Evolutionary conservation across 2,797 vertebrate genomes (phyloP).

Genomic region (Enteromius paludinosus): DNA sequence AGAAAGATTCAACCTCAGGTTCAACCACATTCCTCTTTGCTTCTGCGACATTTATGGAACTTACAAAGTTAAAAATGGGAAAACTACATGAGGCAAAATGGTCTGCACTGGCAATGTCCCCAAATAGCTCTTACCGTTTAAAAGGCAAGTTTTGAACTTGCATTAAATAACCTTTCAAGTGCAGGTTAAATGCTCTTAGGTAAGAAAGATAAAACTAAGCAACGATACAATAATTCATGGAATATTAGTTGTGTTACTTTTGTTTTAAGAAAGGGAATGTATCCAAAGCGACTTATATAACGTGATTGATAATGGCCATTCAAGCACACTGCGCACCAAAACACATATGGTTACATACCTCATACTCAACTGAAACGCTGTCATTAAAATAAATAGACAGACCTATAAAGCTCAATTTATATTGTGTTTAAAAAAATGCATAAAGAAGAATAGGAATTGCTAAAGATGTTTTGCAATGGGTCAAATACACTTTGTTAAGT

Average conservation of each 20-base stretch:
- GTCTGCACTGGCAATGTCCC: neutral
- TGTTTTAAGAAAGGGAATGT: neutral
- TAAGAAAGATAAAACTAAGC: neutral
- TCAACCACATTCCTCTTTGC: constrained; percentile 74
- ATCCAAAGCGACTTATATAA: neutral
- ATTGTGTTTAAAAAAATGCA: neutral
- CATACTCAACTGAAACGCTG: neutral
- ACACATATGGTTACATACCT: neutral
- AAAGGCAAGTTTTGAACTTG: neutral
- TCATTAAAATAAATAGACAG: neutral
- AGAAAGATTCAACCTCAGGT: constrained; percentile 69
- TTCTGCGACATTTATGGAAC: constrained; percentile 45
- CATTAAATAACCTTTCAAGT: neutral
- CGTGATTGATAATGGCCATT: neutral
- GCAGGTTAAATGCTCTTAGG: neutral
- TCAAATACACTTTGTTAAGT: neutral
- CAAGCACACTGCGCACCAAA: neutral
- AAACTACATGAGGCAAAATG: neutral
- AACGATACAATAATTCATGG: neutral
- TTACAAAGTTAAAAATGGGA: constrained; percentile 19
- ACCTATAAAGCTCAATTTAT: neutral
- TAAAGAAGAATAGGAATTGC: neutral
- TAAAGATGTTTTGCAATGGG: neutral
- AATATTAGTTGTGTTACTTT: neutral
- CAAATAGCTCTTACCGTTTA: neutral